Base-by-base conservation (phyloP, 2,888 invertebrate genomes). In the Acanthosoma haemorrhoidale region DNA sequence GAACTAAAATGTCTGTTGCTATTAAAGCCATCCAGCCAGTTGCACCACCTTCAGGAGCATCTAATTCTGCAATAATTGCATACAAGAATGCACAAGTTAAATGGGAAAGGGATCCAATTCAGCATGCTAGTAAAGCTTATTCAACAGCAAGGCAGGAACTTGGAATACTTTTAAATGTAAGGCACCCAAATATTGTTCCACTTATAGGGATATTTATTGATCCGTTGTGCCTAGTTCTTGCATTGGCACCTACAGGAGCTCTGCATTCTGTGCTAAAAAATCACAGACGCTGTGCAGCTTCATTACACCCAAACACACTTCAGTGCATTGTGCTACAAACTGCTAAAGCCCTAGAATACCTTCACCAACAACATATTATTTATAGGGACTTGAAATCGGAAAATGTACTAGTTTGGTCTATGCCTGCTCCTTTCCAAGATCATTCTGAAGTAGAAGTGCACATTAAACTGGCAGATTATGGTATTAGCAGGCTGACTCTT, bases 401-500 rank as follows among this genome's bases (percentile, higher is more conserved):
- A 80, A 99, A 99, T 82, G 96, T 99, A 43, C 82, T 99, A 3
- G 97, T 97, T n/a, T 99, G 98, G 98, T 87, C 91, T 74, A 88
- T 98, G 83, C 97, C 98, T 0, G 83, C 86, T 21, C 91, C 95
- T 0, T 87, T 87, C 78, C 85, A 87, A 72, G 85, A 75, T 61
- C 84, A 85, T 71, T 87, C 87, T 0, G 87, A 88, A 73, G 83
- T 85, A 74, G 83, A 83, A 71, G 91, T 94, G 1, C 92, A 91
- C 77, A 90, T 98, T 64, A 97, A 96, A 80, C 86, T 99, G 4
- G 98, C 97, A 0, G 99, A 99, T 82, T 99, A 99, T 80, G 88
- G 94, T 63, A 96, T 96, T 71, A 94, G 94, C 77, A 84, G 95
- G 43, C 84, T 91, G 74, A 94, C 90, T 1, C 85, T 94, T 8